phyloP scores from a whole-genome alignment of 2,888 invertebrate species.

The Agrochola lychnidis region DNA sequence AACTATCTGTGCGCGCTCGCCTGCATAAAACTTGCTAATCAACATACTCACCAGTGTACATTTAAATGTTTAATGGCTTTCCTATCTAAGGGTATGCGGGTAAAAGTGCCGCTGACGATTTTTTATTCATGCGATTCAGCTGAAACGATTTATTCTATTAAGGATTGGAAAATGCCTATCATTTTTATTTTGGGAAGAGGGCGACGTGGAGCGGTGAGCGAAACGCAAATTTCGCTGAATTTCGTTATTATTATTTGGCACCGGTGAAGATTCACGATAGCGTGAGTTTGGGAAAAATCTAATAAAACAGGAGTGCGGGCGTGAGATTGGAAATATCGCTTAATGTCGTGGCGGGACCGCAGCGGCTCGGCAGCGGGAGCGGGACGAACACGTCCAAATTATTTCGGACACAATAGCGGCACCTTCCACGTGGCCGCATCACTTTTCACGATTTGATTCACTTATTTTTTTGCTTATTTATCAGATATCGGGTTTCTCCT shows the following conservation, averaged over 20 bases:
- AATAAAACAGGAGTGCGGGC: constrained; percentile 79
- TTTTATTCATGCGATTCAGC: constrained; percentile 69
- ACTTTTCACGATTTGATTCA: constrained; percentile 41
- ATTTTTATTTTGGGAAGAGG: constrained; percentile 71
- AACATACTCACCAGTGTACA: constrained; percentile 72
- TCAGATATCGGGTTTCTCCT: constrained; percentile 49
- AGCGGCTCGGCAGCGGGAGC: constrained; percentile 30
- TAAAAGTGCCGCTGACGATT: constrained; percentile 64
- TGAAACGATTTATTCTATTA: constrained; percentile 76
- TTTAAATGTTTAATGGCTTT: constrained; percentile 73
- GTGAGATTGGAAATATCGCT: constrained; percentile 81
- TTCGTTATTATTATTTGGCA: constrained; percentile 84
- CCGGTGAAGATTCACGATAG: constrained; percentile 80
- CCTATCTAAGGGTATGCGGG: constrained; percentile 58
- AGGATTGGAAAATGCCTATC: constrained; percentile 77
- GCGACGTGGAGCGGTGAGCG: constrained; percentile 68
- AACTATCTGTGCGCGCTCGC: constrained; percentile 70
- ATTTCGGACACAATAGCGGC: constrained; percentile 52
- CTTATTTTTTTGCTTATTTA: constrained; percentile 56
- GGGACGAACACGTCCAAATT: constrained; percentile 50
- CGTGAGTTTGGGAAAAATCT: constrained; percentile 80
- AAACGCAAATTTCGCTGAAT: constrained; percentile 83
- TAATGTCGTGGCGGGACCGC: constrained; percentile 65
- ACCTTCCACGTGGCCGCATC: constrained; percentile 38
- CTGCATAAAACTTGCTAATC: constrained; percentile 79